These are phyloP conservation scores for Euzophera pinguis DNA, from an alignment of 2,888 invertebrate genomes.

Conservation along the genomic window DNA sequence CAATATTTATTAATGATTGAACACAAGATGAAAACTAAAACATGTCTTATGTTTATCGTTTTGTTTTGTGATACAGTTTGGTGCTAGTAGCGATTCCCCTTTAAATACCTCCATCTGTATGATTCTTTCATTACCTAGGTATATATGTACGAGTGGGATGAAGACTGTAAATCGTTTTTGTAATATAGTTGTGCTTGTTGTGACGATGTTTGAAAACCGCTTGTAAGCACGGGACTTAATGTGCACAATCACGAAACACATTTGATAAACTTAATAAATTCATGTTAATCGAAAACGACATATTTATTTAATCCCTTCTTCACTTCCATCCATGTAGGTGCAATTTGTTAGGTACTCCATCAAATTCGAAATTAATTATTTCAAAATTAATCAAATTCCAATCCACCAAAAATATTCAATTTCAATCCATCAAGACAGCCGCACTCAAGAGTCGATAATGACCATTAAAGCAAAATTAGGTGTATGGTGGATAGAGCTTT, in stretches of 20 bases:
- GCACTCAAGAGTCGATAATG: too few species aligned
- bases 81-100: conserved; percentile 39
- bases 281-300: conserved; percentile 61
- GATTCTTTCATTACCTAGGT: conserved; percentile 5
- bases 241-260: conserved; percentile 71
- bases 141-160: conserved; percentile 15
- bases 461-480: too few species aligned
- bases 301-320: conserved; percentile 29
- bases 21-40: too few species aligned
- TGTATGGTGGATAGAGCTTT: too few species aligned
- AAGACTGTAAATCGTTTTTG: conserved; percentile 2
- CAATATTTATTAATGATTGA: conserved; percentile 33
- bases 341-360: too few species aligned
- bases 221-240: conserved; percentile 64
- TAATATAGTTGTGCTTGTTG: conserved; percentile 44
- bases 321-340: too few species aligned
- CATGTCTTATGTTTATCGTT: conserved; percentile 34
- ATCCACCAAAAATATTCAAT: too few species aligned
- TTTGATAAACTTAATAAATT: conserved; percentile 74
- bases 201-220: conserved; percentile 48
- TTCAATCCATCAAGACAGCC: too few species aligned
- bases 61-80: conserved; percentile 43
- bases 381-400: too few species aligned
- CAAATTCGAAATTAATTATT: too few species aligned
- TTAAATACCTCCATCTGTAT: conserved; percentile 11